Evolutionary conservation across 2,113 vertebrate species (phyloP), one percentile per base, ranked within the genome.

Genomic region (Pyxicephalus adspersus): DNA sequence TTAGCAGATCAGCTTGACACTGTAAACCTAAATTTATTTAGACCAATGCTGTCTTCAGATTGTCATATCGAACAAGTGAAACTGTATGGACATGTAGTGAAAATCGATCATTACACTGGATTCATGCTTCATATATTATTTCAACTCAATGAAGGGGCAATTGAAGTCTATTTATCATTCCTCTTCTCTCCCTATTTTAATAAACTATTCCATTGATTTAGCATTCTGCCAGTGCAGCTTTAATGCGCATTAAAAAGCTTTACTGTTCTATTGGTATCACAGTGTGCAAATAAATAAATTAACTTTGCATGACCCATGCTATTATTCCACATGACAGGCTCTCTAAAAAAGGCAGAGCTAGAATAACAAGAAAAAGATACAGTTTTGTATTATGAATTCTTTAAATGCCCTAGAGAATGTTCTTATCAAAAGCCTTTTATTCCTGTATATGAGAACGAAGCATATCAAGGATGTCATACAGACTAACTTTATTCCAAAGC

Each of bases 261-360:
- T 76, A 64, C 11, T 67, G 26, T 20, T 13, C 5, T 54, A 67
- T 57, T 19, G 63, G 76, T 28, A 34, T 57, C n/a, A 55, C 31
- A 34, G 52, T 38, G 28, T 70, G 64, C 54, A 68, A 79, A 68
- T 68, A 79, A 79, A 45, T 79, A 68, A 68, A 79, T 68, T 60
- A 45, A 68, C 29, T 79, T 68, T 79, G 29, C 77, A 58, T 79
- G 64, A 79, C 54, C n/a, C 50, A 34, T 67, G 50, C 50, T 66
- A 57, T 34, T 66, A 66, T 52, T 76, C 26, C 58, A 76, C 58
- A 51, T 63, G 73, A 51, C 73, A 64, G 57, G 16, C 51, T 50
- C 18, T 29, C 19, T 1, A 74, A 38, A 31, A 5, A n/a, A 58
- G n/a, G 20, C 13, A 4, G 7, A 22, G 45, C 26, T 55, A 28